Evolutionary conservation across 2,888 invertebrate species (phyloP), one percentile per base, ranked within the genome.

Genomic region (Fragum whitleyi): DNA sequence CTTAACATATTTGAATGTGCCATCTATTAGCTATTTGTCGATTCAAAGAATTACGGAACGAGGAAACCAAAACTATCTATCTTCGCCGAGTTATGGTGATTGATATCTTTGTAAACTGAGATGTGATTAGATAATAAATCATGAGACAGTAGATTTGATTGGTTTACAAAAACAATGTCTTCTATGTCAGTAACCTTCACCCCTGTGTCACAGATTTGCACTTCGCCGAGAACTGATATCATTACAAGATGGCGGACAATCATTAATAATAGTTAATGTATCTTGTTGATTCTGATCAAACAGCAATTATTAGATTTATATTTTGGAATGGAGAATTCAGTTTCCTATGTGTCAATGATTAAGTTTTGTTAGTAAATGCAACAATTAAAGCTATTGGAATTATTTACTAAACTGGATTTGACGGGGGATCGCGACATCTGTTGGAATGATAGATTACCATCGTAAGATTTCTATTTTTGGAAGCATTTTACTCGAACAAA

Each of bases 111-210:
- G 65, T 65, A 65, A 65, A 65, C 65, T 42, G 36, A 23, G 65
- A 65, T 42, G 32, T 65, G 65, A 65, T 65, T 65, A 65, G 65
- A 65, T 65, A 32, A 65, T 65, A 65, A 65, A 65, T 65, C 65
- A 65, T 21, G 42, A 65, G 42, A 65, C 65, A 65, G 36, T 65
- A 65, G 36, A 65, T 65, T 65, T 65, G 51, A 74, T 74, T 74
- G 74, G 74, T 55, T 74, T 16, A 65, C 65, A 36, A 53, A 51
- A 55, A 19, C 32, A 67, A 26, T 65, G 55, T 65, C 65, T 51
- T 70, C 55, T 14, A 53, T 74, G 74, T 67, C 74, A 67, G 67
- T 28, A 55, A 65, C 74, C 74, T 74, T 74, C 74, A 74, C 74
- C 74, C 53, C 42, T 28, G 39, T 39, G 42, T 72, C 39, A 42